phyloP scores from a whole-genome alignment of 1,140 invertebrate genomes.

The Rhopalosiphum padi region DNA sequence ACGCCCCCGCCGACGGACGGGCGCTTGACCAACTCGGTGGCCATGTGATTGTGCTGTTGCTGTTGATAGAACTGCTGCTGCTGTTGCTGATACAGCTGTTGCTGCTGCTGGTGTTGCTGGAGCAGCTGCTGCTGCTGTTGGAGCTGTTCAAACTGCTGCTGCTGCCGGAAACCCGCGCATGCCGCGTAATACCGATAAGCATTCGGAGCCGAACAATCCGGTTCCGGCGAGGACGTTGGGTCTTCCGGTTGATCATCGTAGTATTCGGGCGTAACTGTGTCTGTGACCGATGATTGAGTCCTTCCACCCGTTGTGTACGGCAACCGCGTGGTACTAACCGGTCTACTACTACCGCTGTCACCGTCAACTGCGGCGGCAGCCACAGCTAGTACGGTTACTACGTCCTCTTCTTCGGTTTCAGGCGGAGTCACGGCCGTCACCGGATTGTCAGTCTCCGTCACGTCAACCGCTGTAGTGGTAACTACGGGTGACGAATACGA shows the following conservation, averaged over 20 bases:
- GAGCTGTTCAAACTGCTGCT: neutral
- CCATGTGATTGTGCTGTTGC: neutral
- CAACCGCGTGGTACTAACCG: neutral
- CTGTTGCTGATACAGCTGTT: conserved; percentile 22
- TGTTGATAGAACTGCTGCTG: neutral
- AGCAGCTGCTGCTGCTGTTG: conserved; percentile 4
- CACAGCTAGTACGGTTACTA: conserved; percentile 15
- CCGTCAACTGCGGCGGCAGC: neutral
- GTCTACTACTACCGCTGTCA: neutral
- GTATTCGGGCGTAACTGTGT: neutral
- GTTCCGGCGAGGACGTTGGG: neutral
- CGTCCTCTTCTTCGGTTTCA: neutral
- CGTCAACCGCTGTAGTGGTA: neutral
- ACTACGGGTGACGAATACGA: neutral
- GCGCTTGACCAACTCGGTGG: neutral
- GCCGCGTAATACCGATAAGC: neutral
- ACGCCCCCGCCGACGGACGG: neutral
- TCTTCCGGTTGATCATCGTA: conserved; percentile 36
- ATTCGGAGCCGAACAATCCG: conserved; percentile 28
- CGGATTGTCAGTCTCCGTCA: neutral
- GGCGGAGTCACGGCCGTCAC: neutral
- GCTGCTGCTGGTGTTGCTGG: neutral
- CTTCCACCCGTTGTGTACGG: neutral
- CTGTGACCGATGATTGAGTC: neutral
- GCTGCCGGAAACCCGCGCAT: neutral